These are phyloP conservation scores for Pipistrellus nathusii DNA, from an alignment of 2,797 vertebrate genomes.

Conservation along the genomic window DNA sequence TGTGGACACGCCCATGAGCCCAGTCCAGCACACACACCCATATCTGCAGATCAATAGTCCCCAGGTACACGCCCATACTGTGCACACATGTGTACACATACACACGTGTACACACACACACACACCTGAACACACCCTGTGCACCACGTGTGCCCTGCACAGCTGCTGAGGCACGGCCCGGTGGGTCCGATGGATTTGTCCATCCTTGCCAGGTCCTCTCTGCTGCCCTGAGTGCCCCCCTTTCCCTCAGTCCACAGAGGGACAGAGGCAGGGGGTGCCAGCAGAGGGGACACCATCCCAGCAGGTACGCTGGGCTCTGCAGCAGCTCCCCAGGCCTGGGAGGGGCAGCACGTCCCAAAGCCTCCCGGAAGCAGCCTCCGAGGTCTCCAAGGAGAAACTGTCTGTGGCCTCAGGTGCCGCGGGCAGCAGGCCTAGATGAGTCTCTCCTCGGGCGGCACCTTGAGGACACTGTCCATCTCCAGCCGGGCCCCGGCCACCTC, in stretches of 20 bases:
- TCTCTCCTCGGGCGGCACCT: conserved; percentile 98
- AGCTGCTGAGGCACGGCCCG: neutral
- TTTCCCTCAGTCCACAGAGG: conserved; percentile 76
- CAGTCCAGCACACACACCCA: neutral
- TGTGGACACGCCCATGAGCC: accelerated
- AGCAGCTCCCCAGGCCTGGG: neutral
- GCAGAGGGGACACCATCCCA: neutral
- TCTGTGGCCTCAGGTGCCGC: neutral
- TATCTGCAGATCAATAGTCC: neutral
- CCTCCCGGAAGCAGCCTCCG: neutral
- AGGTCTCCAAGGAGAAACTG: neutral
- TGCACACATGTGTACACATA: no score
- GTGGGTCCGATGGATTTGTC: neutral
- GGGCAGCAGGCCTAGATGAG: conserved; percentile 90
- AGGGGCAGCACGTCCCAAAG: conserved; percentile 1
- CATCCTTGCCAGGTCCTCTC: conserved; percentile 28
- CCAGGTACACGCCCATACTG: neutral
- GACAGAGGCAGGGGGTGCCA: neutral
- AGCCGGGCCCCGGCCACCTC: conserved; percentile 96
- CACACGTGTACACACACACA: no score
- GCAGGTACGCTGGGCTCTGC: neutral
- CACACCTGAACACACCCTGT: neutral
- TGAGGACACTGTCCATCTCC: conserved; percentile 99
- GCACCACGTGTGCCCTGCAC: neutral
- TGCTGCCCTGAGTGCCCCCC: conserved; percentile 87